Conservation (phyloP, 2,113 vertebrate species). For the Rhegmatorhina hoffmannsi region DNA sequence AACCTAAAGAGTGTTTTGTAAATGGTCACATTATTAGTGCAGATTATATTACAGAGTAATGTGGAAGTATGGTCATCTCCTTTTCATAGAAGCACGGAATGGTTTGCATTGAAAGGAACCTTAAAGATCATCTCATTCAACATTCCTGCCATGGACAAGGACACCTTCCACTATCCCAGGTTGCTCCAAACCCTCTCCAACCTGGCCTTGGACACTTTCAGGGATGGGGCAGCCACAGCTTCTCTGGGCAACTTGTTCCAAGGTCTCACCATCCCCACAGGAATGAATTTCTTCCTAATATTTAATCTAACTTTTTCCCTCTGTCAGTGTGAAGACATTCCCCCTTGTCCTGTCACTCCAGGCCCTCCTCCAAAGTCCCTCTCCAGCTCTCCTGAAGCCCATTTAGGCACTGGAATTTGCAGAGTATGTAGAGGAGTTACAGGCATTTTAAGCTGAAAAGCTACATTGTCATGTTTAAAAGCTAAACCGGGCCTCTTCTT, state of each 20-base stretch:
- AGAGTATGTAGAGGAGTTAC: neutral
- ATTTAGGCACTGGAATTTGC: neutral
- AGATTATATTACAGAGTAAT: neutral
- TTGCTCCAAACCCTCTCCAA: rapidly evolving
- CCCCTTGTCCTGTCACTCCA: neutral
- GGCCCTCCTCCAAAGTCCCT: neutral
- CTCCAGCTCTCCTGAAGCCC: neutral
- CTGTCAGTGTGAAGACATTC: rapidly evolving
- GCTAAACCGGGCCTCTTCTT: neutral
- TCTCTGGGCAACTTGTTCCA: neutral
- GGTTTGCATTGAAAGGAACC: neutral
- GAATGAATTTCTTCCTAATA: neutral
- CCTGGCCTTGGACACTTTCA: neutral
- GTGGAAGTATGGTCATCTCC: neutral
- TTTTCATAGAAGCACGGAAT: neutral
- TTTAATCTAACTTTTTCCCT: neutral
- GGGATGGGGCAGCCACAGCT: neutral
- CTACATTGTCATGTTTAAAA: neutral
- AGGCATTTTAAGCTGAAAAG: neutral
- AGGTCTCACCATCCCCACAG: neutral
- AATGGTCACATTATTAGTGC: neutral
- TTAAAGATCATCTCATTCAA: neutral
- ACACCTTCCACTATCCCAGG: neutral
- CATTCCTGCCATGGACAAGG: rapidly evolving
- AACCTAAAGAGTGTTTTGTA: neutral